These are phyloP conservation scores for Equus quagga DNA, from an alignment of 2,113 vertebrate species.

Conservation along the genomic window DNA sequence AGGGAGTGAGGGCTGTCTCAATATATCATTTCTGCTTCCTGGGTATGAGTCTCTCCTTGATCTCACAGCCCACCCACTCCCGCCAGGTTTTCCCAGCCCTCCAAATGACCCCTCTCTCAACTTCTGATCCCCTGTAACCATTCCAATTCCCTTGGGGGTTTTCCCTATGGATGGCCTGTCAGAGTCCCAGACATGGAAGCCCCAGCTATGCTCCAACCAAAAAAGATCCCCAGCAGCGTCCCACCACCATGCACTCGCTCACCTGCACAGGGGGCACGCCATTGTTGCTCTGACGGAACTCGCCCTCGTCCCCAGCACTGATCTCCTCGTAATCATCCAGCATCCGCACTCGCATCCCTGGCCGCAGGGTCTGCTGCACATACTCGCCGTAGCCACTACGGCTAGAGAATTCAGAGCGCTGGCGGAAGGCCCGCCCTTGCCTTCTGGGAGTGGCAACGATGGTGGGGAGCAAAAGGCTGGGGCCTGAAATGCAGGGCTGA, in stretches of 20 bases:
- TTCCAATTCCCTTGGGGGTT: not conserved
- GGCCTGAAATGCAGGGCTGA: constrained; percentile 86
- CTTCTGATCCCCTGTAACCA: not conserved
- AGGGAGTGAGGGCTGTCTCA: not conserved
- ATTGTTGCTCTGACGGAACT: constrained; percentile 94
- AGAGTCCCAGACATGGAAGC: not conserved
- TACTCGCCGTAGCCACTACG: constrained; percentile 95
- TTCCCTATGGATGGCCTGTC: not conserved
- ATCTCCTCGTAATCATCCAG: constrained; percentile 96
- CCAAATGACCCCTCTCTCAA: not conserved
- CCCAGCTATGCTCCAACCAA: not conserved
- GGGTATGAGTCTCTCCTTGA: not conserved
- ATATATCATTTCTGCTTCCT: not conserved
- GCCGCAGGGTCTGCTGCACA: constrained; percentile 90
- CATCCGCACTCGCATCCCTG: constrained; percentile 95
- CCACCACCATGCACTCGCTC: rapidly evolving
- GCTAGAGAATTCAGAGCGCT: constrained; percentile 90
- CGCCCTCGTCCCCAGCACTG: constrained; percentile 92
- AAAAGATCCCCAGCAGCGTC: too few species aligned
- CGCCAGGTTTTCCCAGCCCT: not conserved
- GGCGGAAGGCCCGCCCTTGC: constrained; percentile 88
- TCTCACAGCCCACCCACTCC: not conserved
- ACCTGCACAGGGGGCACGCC: constrained; percentile 93
- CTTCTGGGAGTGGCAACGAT: constrained; percentile 81
- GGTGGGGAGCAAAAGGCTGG: constrained; percentile 54